Percentiles rank a stretch among this genome's conserved stretches.
Conservation (phyloP, 53 echinoderm and acorn worm genomes). For the Actinopyga echinites region DNA sequence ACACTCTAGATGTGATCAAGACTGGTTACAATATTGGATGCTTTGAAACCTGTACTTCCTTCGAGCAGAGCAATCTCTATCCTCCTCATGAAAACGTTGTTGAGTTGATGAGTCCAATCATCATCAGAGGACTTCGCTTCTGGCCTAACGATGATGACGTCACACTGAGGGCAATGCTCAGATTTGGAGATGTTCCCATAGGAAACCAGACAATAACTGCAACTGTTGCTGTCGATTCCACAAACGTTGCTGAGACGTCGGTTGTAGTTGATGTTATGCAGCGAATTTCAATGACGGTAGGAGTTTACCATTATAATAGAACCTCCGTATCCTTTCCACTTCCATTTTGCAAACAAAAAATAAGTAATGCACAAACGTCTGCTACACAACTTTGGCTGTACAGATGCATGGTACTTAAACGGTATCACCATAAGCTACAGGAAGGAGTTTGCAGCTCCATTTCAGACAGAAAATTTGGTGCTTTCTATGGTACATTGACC, state of each 20-base stretch:
- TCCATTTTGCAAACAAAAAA: too few species aligned
- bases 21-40: slow-evolving; percentile 38
- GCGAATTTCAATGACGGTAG: background rate
- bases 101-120: background rate
- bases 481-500: too few species aligned
- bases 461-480: too few species aligned
- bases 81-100: background rate
- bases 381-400: too few species aligned
- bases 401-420: too few species aligned
- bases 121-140: background rate
- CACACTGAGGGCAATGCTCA: background rate
- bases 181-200: background rate
- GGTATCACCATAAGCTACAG: too few species aligned
- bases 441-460: too few species aligned
- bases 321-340: too few species aligned
- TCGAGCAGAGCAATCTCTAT: background rate
- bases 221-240: background rate
- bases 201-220: slow-evolving; percentile 2
- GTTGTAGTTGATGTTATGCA: background rate
- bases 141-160: slow-evolving; percentile 14
- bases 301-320: background rate
- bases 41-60: background rate
- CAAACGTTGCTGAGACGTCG: background rate
- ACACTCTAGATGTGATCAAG: background rate
- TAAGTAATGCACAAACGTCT: too few species aligned